phyloP scores from a whole-genome alignment of 2,888 invertebrate genomes.

The Papilio protenor region DNA sequence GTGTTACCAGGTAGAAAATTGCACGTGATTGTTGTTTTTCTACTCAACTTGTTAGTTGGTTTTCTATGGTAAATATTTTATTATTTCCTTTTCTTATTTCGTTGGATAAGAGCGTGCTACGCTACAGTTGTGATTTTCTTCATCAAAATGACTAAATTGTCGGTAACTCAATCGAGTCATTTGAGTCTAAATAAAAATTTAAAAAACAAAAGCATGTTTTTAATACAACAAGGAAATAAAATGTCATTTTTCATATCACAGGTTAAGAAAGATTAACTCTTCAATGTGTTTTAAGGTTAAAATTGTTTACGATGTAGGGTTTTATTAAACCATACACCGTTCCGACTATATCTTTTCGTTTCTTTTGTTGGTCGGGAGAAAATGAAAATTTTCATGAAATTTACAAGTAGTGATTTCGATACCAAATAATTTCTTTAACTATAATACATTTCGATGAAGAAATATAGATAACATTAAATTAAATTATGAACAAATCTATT shows the following conservation, averaged over 20 bases:
- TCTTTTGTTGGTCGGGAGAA: slow-evolving; percentile 47
- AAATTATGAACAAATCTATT: background rate
- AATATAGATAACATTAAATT: background rate
- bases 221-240: no score
- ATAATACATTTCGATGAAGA: background rate
- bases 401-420: background rate
- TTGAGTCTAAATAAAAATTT: no score
- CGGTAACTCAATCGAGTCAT: no score
- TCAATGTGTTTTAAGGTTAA: background rate
- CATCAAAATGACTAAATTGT: background rate
- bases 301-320: slow-evolving; percentile 48
- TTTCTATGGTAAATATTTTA: slow-evolving; percentile 1
- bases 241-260: no score
- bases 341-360: slow-evolving; percentile 51
- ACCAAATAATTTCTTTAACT: background rate
- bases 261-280: background rate
- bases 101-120: background rate
- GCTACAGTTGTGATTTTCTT: background rate
- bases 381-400: slow-evolving; percentile 50
- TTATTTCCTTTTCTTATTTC: background rate
- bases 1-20: slow-evolving; percentile 34
- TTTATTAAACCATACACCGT: slow-evolving; percentile 68
- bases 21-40: slow-evolving; percentile 23
- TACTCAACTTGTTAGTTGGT: background rate
- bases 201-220: no score